Evolutionary conservation across 2,888 invertebrate species (phyloP), one percentile per base, ranked within the genome.

Genomic region (Hydriomena furcata): DNA sequence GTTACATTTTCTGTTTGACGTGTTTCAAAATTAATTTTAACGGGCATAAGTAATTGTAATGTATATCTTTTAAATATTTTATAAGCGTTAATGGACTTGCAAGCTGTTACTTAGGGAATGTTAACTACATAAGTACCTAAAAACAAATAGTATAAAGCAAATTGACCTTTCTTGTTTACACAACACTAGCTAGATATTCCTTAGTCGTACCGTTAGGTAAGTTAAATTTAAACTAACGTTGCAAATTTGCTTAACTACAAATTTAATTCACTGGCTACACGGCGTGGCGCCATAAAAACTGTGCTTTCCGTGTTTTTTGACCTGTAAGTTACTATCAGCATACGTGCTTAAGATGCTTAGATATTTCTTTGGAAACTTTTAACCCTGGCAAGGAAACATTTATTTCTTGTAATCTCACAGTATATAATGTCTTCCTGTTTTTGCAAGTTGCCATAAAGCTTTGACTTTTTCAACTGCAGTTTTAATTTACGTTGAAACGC

Each of bases 351-450:
- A 37, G 30, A 25, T 8, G 46, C 43, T 48, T 47, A n/a, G n/a
- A n/a, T n/a, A 46, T 50, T 50, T 34, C 35, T 5, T 47, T 48
- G 30, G 35, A 31, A 47, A 30, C 24, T 12, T 45, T 43, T 24
- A 52, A 50, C 49, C 47, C 56, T 52, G 36, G 54, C 23, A 24
- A 51, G 58, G 43, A 55, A 53, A 48, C 44, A 40, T 45, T 58
- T 42, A 36, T 52, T 48, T 45, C 21, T 47, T 36, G 28, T 48
- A 49, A 60, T 49, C 7, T 46, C n/a, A n/a, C n/a, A n/a, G n/a
- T n/a, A n/a, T n/a, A n/a, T n/a, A n/a, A n/a, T n/a, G n/a, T n/a
- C n/a, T 54, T 57, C 48, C 50, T 44, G 53, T 53, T 51, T 40
- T 59, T 38, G 25, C 52, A 45, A 36, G 42, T 35, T 41, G 45